Percentiles rank a stretch among this genome's conserved stretches.
These are phyloP conservation scores for Asteroscopus sphinx DNA, from an alignment of 2,888 invertebrate genomes.

Conservation along the genomic window DNA sequence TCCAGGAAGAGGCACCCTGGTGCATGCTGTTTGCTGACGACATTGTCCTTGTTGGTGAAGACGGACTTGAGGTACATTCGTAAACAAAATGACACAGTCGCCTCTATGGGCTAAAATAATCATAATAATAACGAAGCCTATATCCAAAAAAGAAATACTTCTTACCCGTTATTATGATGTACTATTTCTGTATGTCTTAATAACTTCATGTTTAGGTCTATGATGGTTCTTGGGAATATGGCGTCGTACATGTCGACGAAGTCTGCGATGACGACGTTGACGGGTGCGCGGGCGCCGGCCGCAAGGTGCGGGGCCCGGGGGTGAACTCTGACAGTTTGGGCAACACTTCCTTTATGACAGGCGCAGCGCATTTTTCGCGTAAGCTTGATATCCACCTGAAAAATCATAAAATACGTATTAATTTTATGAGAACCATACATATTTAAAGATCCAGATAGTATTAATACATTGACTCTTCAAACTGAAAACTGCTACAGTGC, in stretches of 20 bases:
- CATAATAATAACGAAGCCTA: conserved; percentile 19
- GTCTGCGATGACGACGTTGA: conserved; percentile 95
- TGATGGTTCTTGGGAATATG: conserved; percentile 91
- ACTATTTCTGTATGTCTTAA: conserved; percentile 71
- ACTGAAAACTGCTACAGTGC: no score
- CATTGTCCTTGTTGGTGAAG: no score
- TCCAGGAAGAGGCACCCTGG: no score
- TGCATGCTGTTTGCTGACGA: no score
- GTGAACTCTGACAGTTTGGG: conserved; percentile 82
- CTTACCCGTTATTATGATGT: conserved; percentile 73
- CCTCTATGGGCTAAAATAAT: conserved; percentile 35
- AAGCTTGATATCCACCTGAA: conserved; percentile 86
- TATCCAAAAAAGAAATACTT: conserved; percentile 17
- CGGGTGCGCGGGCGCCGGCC: conserved; percentile 65
- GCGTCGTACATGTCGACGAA: conserved; percentile 92
- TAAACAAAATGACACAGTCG: conserved; percentile 40
- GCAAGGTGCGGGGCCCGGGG: conserved; percentile 82
- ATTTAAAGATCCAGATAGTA: no score
- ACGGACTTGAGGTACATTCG: conserved; percentile 60
- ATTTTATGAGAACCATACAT: not conserved
- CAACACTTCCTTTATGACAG: conserved; percentile 84
- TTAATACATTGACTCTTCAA: no score
- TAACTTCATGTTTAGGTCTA: conserved; percentile 91
- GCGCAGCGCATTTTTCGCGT: conserved; percentile 85
- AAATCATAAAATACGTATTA: conserved; percentile 2